phyloP scores from a whole-genome alignment of 2,888 invertebrate species.

The Anorthoa munda region DNA sequence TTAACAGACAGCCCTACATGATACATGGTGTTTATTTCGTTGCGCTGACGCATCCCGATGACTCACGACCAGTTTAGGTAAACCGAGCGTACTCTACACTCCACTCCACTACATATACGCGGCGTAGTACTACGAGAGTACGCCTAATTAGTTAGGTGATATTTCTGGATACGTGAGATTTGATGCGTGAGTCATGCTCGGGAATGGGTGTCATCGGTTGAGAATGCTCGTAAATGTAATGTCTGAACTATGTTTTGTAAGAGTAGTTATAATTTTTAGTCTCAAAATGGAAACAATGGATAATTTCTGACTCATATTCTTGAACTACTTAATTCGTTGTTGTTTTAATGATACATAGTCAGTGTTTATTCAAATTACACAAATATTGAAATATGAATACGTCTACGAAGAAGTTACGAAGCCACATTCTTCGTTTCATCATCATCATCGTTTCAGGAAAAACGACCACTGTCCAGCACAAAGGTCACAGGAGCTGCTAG shows the following conservation, averaged over 20 bases:
- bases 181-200: conserved; percentile 46
- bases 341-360: not conserved
- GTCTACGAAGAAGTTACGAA: too few relatives aligned
- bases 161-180: conserved; percentile 40
- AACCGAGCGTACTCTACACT: conserved; percentile 62
- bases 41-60: conserved; percentile 83
- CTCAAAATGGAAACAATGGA: not conserved
- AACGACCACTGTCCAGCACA: too few relatives aligned
- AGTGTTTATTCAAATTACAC: not conserved
- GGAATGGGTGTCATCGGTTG: conserved; percentile 28
- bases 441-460: too few relatives aligned
- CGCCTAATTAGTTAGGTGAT: conserved; percentile 45
- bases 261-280: not conserved
- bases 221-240: conserved; percentile 27
- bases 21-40: conserved; percentile 76
- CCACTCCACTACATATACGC: conserved; percentile 33
- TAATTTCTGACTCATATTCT: not conserved
- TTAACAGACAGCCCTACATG: conserved; percentile 54
- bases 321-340: not conserved
- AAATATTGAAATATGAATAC: not conserved
- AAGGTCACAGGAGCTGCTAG: too few relatives aligned
- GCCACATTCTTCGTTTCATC: too few relatives aligned
- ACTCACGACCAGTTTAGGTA: conserved; percentile 79
- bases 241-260: not conserved
- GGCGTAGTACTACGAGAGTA: conserved; percentile 33